Evolutionary conservation across 1,140 invertebrate species (phyloP).

Genomic region (Phymastichus coffea): DNA sequence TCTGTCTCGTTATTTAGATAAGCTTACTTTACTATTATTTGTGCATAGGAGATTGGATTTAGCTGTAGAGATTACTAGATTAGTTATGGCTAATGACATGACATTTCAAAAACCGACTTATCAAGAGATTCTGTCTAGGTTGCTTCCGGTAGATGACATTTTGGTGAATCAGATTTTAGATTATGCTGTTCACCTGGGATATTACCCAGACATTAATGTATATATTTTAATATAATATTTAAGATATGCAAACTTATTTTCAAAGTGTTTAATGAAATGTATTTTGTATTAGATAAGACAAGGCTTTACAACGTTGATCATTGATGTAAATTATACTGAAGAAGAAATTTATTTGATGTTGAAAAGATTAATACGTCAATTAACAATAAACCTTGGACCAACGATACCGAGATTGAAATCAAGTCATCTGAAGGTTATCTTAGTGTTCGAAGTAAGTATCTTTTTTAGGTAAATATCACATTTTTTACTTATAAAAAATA

Average conservation of each 20-base stretch:
- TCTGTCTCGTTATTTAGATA: conserved; percentile 30
- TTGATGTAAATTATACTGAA: conserved; percentile 36
- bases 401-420: conserved; percentile 25
- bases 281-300: conserved; percentile 18
- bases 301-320: conserved; percentile 25
- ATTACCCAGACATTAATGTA: conserved; percentile 37
- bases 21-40: conserved; percentile 17
- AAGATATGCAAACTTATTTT: not conserved
- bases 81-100: conserved; percentile 33
- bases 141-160: conserved; percentile 30
- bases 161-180: conserved; percentile 35
- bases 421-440: conserved; percentile 25
- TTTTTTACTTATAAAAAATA: not conserved
- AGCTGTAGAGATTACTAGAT: conserved; percentile 23
- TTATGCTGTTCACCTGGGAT: conserved; percentile 33
- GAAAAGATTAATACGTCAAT: conserved; percentile 28
- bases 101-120: conserved; percentile 24
- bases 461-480: not conserved
- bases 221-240: not conserved
- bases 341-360: conserved; percentile 42
- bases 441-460: conserved; percentile 32
- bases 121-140: conserved; percentile 28
- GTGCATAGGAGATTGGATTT: conserved; percentile 10
- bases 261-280: not conserved
- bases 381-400: conserved; percentile 31